phyloP scores from a whole-genome alignment of 2,113 vertebrate genomes.

The Sorex araneus region DNA sequence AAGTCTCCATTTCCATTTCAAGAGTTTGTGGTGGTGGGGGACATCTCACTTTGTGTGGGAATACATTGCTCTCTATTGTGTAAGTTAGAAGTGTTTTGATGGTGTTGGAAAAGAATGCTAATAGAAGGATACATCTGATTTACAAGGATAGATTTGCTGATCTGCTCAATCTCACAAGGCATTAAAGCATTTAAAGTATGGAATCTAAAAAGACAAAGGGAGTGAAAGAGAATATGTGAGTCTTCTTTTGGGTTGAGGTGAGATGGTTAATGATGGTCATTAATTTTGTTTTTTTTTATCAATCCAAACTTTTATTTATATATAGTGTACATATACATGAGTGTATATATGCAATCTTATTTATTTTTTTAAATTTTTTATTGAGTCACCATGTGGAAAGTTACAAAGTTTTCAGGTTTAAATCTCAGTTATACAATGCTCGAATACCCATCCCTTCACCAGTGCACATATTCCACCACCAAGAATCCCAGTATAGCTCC shows the following conservation, averaged over 20 bases:
- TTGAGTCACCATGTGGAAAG: too few relatives aligned
- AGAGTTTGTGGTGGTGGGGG: too few relatives aligned
- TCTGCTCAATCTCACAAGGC: slow-evolving; percentile 21
- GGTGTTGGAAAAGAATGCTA: not conserved
- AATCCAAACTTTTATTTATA: too few relatives aligned
- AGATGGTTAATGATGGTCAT: not conserved
- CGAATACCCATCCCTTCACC: too few relatives aligned
- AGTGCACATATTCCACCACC: too few relatives aligned
- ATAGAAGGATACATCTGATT: not conserved
- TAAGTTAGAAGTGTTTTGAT: not conserved
- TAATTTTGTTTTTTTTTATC: too few relatives aligned
- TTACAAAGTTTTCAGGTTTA: too few relatives aligned
- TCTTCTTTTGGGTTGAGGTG: not conserved
- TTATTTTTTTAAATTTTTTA: too few relatives aligned
- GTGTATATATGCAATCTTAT: too few relatives aligned
- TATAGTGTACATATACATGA: too few relatives aligned
- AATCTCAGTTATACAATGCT: too few relatives aligned
- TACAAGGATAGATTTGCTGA: not conserved
- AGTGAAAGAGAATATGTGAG: not conserved
- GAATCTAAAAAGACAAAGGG: not conserved
- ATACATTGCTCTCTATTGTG: not conserved
- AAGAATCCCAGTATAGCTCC: too few relatives aligned
- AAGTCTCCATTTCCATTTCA: not conserved
- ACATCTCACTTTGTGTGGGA: accelerated
- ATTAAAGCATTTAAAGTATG: not conserved